Conservation (phyloP, 2,888 invertebrate species). For the Orthonychiurus folsomi region DNA sequence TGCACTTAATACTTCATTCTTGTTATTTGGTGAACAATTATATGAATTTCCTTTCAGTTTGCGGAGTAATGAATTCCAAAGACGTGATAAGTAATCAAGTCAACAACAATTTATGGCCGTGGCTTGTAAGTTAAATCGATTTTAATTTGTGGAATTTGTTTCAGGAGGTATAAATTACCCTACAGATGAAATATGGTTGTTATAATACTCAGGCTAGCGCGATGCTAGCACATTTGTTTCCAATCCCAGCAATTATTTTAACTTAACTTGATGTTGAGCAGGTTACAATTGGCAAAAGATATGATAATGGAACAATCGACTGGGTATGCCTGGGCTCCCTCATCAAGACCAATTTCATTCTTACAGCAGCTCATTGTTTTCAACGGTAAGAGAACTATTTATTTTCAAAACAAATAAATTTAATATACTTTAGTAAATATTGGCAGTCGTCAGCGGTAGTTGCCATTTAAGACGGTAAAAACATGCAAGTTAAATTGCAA, state of each 20-base stretch:
- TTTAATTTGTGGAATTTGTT: not conserved
- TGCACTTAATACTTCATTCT: too few relatives aligned
- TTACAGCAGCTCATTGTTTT: constrained; percentile 16
- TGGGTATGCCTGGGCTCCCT: constrained; percentile 18
- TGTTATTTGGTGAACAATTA: too few relatives aligned
- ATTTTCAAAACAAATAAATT: too few relatives aligned
- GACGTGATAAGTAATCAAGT: not conserved
- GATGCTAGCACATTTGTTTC: not conserved
- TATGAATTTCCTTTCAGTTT: too few relatives aligned
- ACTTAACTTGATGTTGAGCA: not conserved
- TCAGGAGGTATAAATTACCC: too few relatives aligned
- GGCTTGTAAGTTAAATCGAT: constrained; percentile 17
- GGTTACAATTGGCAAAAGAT: constrained; percentile 18
- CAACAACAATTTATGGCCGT: constrained; percentile 14
- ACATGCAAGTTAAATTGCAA: too few relatives aligned
- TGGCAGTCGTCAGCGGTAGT: too few relatives aligned
- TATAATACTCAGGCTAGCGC: not conserved
- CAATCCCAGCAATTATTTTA: not conserved
- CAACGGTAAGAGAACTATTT: constrained; percentile 14
- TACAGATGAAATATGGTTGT: not conserved
- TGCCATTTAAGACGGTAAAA: too few relatives aligned
- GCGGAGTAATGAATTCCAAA: not conserved
- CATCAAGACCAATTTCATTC: constrained; percentile 15
- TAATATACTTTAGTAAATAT: too few relatives aligned
- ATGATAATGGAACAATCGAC: constrained; percentile 13